Conservation (phyloP, 2,113 vertebrate genomes). For the Macrotis lagotis region DNA sequence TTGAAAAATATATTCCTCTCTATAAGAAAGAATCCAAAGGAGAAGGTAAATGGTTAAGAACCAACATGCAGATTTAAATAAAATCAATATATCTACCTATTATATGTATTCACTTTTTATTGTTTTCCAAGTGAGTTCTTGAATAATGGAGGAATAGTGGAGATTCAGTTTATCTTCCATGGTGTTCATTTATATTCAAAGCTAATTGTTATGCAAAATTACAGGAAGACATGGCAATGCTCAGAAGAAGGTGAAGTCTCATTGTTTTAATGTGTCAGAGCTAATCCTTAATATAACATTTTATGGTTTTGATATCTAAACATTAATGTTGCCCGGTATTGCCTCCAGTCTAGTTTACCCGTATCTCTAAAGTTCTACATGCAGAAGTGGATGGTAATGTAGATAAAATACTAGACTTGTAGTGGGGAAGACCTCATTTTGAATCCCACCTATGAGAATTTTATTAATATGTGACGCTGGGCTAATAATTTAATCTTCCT, state of each 20-base stretch:
- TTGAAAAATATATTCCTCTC: background rate
- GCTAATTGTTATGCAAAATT: background rate
- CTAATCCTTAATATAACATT: background rate
- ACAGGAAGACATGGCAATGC: background rate
- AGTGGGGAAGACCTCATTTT: background rate
- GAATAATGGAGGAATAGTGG: too few relatives aligned
- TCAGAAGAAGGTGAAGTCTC: background rate
- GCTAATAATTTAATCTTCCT: background rate
- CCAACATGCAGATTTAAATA: background rate
- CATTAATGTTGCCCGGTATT: background rate
- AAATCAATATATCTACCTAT: background rate
- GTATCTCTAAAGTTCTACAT: background rate
- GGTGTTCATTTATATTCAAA: background rate
- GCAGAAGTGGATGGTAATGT: background rate
- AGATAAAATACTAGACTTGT: background rate
- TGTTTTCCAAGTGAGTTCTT: background rate
- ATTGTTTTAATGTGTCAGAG: background rate
- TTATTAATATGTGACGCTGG: background rate
- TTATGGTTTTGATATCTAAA: background rate
- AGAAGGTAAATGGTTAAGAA: background rate
- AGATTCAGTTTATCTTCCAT: background rate
- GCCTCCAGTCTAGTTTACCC: background rate
- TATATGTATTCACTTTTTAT: background rate
- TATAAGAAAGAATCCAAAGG: background rate
- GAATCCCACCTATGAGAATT: background rate